Base-by-base conservation (phyloP, 2,888 invertebrate species). In the Polydrusus cervinus region DNA sequence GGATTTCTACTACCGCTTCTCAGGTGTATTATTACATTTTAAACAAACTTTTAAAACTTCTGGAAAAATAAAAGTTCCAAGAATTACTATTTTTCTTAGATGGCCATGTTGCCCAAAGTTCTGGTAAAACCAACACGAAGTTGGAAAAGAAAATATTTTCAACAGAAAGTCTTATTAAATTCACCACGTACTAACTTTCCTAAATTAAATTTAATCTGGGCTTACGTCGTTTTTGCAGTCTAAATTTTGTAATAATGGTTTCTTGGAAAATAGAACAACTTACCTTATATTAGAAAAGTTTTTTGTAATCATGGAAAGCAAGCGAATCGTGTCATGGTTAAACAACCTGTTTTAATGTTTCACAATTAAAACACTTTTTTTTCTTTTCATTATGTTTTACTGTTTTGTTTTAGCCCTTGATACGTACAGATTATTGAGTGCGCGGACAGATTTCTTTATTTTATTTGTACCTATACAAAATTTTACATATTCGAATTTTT, bases 201-300 rank as follows among this genome's bases (percentile, higher is more conserved):
- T 38, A 60, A 60, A 60, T 60, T 60, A 60, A 60, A 60, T 60
- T 60, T 60, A 60, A 60, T 60, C 57, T 11, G 57, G 34, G 38
- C 38, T 60, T 40, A 60, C 38, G 57, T 40, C 57, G 57, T 60
- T 38, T 34, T 60, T 60, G 57, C 34, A 60, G 38, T 38, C 16
- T 34, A 55, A 30, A 55, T 55, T 55, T n/a, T 38, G 38, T 40
- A 38, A 38, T 60, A 60, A 60, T 60, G 57, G 57, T 60, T 60
- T 60, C 38, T 60, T n/a, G 34, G 38, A 60, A 60, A 60, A 60
- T 38, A 38, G 55, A 8, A 38, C 38, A 60, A 38, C 57, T 60
- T 40, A 60, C 57, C 57, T 60, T 40, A 38, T 60, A 60, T 60
- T 60, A 60, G 18, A 16, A 38, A 60, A 38, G 57, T 60, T 60